These are phyloP conservation scores for Pseudococcus jackbeardsleyi DNA, from an alignment of 2,888 invertebrate genomes.

Conservation along the genomic window DNA sequence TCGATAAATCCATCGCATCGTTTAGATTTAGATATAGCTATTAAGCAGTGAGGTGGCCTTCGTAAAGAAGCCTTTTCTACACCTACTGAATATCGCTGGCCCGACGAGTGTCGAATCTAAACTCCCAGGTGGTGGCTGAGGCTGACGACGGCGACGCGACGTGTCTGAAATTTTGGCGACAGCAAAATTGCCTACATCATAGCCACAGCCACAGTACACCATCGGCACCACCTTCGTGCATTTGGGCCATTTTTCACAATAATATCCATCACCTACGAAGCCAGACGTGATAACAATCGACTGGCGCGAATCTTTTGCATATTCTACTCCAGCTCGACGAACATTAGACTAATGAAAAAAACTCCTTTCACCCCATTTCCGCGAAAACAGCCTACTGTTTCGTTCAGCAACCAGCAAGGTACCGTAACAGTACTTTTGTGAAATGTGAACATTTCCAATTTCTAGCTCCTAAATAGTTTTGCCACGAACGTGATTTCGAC, in stretches of 20 bases:
- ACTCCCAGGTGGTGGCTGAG: not conserved
- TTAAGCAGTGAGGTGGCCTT: not conserved
- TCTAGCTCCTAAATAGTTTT: too few relatives aligned
- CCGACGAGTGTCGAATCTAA: not conserved
- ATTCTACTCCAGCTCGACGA: not conserved
- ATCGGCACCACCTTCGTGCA: not conserved
- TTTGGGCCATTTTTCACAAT: not conserved
- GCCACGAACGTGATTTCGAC: too few relatives aligned
- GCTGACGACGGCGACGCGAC: not conserved
- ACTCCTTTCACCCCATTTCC: not conserved
- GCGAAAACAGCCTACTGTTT: not conserved
- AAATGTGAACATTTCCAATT: not conserved
- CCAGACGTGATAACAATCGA: not conserved
- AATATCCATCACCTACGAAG: not conserved
- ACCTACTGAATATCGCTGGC: not conserved
- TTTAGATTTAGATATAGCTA: too few relatives aligned
- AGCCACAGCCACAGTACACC: not conserved
- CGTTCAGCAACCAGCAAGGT: not conserved
- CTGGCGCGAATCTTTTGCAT: not conserved
- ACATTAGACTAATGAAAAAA: not conserved
- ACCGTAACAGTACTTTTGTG: not conserved
- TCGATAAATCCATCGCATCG: not conserved
- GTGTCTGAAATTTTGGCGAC: conserved; percentile 1
- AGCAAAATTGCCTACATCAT: not conserved
- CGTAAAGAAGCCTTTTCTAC: not conserved